Evolutionary conservation across 2,113 vertebrate species (phyloP), one percentile per base, ranked within the genome.

Genomic region (Tilapia sparmanii): DNA sequence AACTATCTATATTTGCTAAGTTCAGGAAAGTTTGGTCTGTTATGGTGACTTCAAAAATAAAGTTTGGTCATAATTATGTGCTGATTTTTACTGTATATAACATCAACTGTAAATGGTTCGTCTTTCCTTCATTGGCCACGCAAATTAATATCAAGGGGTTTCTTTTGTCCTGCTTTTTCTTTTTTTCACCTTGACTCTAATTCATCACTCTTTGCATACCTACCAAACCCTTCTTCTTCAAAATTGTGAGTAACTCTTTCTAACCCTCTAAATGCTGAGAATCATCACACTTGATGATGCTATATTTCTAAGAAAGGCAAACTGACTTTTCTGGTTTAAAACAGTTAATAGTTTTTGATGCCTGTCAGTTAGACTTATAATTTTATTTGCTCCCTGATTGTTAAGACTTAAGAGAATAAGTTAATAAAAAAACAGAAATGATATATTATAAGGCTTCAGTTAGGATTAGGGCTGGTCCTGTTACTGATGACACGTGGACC

Each of bases 381-480:
- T 66, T 38, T 1, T 1, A 40, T 68, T 68, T 68, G 3, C 19
- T 40, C 7, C 19, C 33, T 40, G 11, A 68, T 68, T 68, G 33
- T 22, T n/a, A 68, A 38, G 10, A 66, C 19, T 13, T 38, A 2
- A 22, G 10, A 66, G 10, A 66, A 66, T 1, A 66, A 0, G 1
- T 22, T 13, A n/a, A 38, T 68, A n/a, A 35, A 63, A 33, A 33
- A 24, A 2, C 2, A n/a, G 6, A 63, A 0, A n/a, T 66, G 1
- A 2, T n/a, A 66, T 66, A 66, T 66, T 38, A 35, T 68, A 68
- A 33, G 19, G 63, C 0, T 40, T 40, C 1, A 22, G 63, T 22
- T 40, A 40, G 35, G 63, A 22, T 68, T 22, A 40, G 33, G 63
- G n/a, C 35, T 68, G 63, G n/a, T 68, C n/a, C 61, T n/a, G 3